Evolutionary conservation across 2,113 vertebrate species (phyloP), one percentile per base, ranked within the genome.

Genomic region (Eretmodus cyanostictus): DNA sequence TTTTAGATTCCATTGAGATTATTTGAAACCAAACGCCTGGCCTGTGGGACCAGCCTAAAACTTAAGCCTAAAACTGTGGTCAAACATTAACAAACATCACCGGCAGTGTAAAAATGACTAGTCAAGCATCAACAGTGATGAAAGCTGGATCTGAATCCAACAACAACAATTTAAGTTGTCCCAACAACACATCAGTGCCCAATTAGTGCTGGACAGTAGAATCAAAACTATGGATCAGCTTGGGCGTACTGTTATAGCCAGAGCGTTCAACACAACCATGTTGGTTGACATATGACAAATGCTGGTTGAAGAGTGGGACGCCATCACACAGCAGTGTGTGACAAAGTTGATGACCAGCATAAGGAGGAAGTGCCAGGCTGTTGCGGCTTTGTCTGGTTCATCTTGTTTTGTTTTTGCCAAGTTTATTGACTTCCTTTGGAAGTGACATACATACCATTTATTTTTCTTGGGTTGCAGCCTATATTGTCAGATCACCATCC

Each of bases 241-340:
- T 68, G 61, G 61, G 34, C 1, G 17, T 68, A 7, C 19, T 22
- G 61, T 68, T 68, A 22, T 12, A 38, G 19, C 34, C 11, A 38
- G 1, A 68, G 10, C 7, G 10, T n/a, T 36, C 17, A 0, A 68
- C 61, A 68, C 61, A 68, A 38, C 19, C 61, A 68, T 0, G 2
- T 38, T 68, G 19, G 61, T 8, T 66, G 34, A 38, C 61, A 22
- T 66, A 38, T 36, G 34, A 5, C 34, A 38, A 66, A 38, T 66
- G 19, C 34, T 38, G 19, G 19, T 38, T 38, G 11, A 66, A 22
- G 3, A 68, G 31, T 66, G 61, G 34, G 61, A 38, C 6, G 34
- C 61, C 61, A 66, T 66, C 19, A 38, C 61, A 66, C 61, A 22
- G 19, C 34, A 66, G 19, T 38, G 2, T 66, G 34, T 38, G 61